Percentiles rank a stretch among this genome's conserved stretches.
phyloP scores from a whole-genome alignment of 2,888 invertebrate species.

The Gnatocerus cornutus region DNA sequence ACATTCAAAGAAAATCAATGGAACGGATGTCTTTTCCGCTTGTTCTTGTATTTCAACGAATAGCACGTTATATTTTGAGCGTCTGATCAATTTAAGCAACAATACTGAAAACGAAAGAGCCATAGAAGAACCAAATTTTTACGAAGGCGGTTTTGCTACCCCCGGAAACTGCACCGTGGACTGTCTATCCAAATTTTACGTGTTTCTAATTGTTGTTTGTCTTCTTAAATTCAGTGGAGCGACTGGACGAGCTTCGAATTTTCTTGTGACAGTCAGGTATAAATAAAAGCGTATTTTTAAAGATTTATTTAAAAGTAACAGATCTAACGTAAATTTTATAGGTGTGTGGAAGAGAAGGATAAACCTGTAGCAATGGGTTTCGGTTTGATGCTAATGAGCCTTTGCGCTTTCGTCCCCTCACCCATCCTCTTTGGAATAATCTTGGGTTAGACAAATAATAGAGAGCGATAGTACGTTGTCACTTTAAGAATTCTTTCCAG shows the following conservation, averaged over 20 bases:
- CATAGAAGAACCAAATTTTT: not conserved
- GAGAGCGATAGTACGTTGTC: conserved; percentile 43
- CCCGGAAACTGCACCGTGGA: conserved; percentile 75
- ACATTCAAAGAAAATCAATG: conserved; percentile 68
- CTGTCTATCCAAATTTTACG: conserved; percentile 74
- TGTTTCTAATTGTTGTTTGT: conserved; percentile 74
- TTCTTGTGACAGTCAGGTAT: conserved; percentile 76
- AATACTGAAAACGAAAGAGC: conserved; percentile 15
- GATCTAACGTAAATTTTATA: conserved; percentile 58
- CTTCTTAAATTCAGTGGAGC: conserved; percentile 76
- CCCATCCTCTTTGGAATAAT: conserved; percentile 85
- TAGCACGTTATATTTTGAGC: conserved; percentile 46
- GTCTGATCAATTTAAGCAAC: conserved; percentile 12
- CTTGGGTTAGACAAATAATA: conserved; percentile 72
- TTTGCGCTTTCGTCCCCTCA: conserved; percentile 83
- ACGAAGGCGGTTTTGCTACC: conserved; percentile 67
- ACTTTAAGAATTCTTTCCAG: conserved; percentile 65
- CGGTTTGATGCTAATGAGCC: conserved; percentile 79
- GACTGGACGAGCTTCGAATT: conserved; percentile 77
- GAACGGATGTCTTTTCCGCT: conserved; percentile 71
- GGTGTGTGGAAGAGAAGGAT: conserved; percentile 82
- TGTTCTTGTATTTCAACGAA: conserved; percentile 71
- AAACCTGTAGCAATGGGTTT: conserved; percentile 83
- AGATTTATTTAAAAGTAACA: conserved; percentile 36
- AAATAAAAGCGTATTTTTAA: not conserved